Evolutionary conservation across 2,888 invertebrate species (phyloP), one percentile per base, ranked within the genome.

Genomic region (Mallateleia sp.): DNA sequence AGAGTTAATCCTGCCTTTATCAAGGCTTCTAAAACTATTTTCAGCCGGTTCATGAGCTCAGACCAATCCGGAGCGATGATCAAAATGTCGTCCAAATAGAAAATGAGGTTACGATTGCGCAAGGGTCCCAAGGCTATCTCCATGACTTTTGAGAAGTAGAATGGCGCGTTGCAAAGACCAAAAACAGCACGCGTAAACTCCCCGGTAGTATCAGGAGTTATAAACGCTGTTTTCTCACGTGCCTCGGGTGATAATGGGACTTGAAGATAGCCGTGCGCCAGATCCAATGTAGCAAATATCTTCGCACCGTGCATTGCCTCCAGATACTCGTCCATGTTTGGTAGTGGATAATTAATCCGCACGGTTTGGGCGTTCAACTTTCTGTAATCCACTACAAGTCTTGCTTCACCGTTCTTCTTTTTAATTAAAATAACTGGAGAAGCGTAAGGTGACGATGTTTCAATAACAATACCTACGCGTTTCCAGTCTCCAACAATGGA

Each of bases 171-270:
- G 22, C 87, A 71, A 1, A 92, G 77, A 1, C 92, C 93, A 38
- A 92, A 93, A 14, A 91, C 89, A 87, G 91, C 89, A 0, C 84
- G 18, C 0, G 88, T 74, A 54, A 90, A 93, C 81, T 93, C 91
- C 15, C 87, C 92, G 0, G 90, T 84, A 4, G 72, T 69, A 11
- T 89, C 82, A 0, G 89, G 89, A 9, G 90, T 91, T 5, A 91
- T 87, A 14, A 14, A 42, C 3, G 11, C 42, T 3, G 42, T 47
- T 47, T 47, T 47, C 20, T 47, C 18, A 6, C 47, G 38, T 9
- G 18, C 20, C 20, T 47, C 47, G 4, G 47, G 47, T 6, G n/a
- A 1, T 18, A 47, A 18, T 9, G 47, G 47, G 18, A 47, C 47
- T 9, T 47, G 47, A 4, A 47, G 42, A n/a, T 42, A 42, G 15